phyloP scores from a whole-genome alignment of 2,113 vertebrate species.

The Seriola aureovittata region DNA sequence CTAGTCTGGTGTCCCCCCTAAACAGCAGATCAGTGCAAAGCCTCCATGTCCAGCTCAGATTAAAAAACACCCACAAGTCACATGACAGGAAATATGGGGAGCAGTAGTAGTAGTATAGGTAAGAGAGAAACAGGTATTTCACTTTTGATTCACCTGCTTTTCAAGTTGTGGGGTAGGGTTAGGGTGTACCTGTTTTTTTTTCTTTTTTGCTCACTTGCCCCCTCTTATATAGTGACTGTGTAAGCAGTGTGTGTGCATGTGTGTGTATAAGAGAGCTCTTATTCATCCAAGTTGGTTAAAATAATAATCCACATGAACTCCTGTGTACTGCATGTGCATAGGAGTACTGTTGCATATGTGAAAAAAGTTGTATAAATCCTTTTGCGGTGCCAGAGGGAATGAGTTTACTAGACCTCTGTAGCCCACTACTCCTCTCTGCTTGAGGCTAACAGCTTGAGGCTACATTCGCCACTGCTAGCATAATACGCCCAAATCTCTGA shows the following conservation, averaged over 20 bases:
- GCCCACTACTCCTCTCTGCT: no score
- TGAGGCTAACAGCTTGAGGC: neutral
- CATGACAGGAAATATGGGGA: conserved; percentile 4
- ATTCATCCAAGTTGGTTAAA: no score
- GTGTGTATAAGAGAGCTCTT: no score
- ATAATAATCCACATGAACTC: neutral
- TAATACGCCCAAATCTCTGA: neutral
- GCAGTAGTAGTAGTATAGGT: neutral
- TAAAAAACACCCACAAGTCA: conserved; percentile 22
- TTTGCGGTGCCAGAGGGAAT: neutral
- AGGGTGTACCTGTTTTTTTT: no score
- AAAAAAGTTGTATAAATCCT: neutral
- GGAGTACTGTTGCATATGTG: neutral
- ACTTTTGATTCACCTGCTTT: neutral
- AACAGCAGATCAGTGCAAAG: conserved; percentile 34
- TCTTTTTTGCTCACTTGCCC: no score
- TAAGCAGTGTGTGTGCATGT: no score
- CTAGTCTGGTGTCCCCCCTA: neutral
- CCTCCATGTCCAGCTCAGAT: neutral
- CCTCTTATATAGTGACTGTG: no score
- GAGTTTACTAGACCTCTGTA: neutral
- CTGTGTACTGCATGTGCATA: neutral
- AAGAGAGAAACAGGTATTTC: neutral
- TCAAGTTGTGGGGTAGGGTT: no score
- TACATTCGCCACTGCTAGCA: neutral